Conservation (phyloP, 2,888 invertebrate genomes). For the Schizotus pectinicornis region DNA sequence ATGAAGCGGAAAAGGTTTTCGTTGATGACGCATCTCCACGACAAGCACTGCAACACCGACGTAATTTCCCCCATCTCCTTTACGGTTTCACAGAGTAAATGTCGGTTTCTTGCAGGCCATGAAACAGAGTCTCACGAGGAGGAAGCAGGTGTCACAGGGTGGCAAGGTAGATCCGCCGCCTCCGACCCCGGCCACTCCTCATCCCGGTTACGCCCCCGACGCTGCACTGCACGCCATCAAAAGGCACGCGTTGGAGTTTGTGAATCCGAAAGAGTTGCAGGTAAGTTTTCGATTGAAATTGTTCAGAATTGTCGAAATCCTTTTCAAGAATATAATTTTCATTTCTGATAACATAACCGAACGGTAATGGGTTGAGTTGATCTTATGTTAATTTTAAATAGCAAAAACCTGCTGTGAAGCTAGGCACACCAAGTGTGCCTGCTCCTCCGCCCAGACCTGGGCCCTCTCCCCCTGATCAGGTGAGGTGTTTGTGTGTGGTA, state of each 20-base stretch:
- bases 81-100: background rate
- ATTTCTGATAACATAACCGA: conserved; percentile 1
- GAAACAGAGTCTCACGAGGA: conserved; percentile 70
- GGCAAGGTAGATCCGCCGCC: conserved; percentile 64
- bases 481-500: conserved; percentile 54
- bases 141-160: conserved; percentile 64
- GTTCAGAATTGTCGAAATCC: background rate
- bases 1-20: conserved; percentile 91
- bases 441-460: conserved; percentile 62
- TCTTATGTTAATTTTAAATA: conserved; percentile 42
- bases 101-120: conserved; percentile 53
- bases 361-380: conserved; percentile 7
- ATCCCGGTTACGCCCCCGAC: conserved; percentile 91
- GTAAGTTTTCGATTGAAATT: conserved; percentile 59
- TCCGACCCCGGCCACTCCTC: conserved; percentile 57
- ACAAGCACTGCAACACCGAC: conserved; percentile 89
- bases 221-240: conserved; percentile 97
- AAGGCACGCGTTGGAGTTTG: conserved; percentile 89
- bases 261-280: conserved; percentile 89
- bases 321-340: conserved; percentile 1
- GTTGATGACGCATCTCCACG: conserved; percentile 94
- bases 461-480: conserved; percentile 66
- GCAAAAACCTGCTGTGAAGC: conserved; percentile 62
- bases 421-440: conserved; percentile 61
- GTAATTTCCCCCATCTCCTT: conserved; percentile 57